Evolutionary conservation across 2,113 vertebrate species (phyloP), one percentile per base, ranked within the genome.

Genomic region (Toxotes jaculatrix): DNA sequence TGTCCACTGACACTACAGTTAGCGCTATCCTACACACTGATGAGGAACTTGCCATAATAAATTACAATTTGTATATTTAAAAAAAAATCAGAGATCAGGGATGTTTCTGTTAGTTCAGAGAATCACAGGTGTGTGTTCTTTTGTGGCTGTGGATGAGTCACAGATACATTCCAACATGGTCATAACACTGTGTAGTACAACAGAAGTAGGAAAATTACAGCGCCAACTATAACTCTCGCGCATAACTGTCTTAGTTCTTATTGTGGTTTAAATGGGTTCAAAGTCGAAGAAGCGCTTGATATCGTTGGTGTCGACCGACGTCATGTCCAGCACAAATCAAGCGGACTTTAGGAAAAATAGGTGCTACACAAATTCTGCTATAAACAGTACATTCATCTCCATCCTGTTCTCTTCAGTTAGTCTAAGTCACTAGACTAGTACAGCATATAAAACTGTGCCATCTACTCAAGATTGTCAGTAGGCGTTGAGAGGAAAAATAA

Each of bases 401-500:
- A 51, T 3, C 66, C 4, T 17, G 5, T 7, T 11, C 2, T 51
- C 5, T 61, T 14, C 14, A 34, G 21, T 3, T 74, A 42, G 21
- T 49, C 17, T 56, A 51, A 38, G 38, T 74, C 23, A 31, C 1
- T 73, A 9, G 36, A n/a, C n/a, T 17, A 16, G 31, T 17, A 3
- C 13, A 74, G 40, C 32, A 31, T 68, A 69, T 38, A 62, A 76
- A 66, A 71, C 31, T 56, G 65, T 66, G 65, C 51, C 43, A n/a
- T 82, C 9, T 42, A 21, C 14, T 75, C 12, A 21, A 64, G 76
- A 85, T 75, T 65, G 75, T 72, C 80, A 74, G 47, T 64, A 45
- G 62, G 64, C 14, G 23, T 59, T 75, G 53, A 66, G 47, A n/a
- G 74, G 74, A 42, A 14, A 53, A 62, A 69, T 36, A 83, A 65